Conservation (phyloP, 2,888 invertebrate species). For the Ormyrus nitidulus region DNA sequence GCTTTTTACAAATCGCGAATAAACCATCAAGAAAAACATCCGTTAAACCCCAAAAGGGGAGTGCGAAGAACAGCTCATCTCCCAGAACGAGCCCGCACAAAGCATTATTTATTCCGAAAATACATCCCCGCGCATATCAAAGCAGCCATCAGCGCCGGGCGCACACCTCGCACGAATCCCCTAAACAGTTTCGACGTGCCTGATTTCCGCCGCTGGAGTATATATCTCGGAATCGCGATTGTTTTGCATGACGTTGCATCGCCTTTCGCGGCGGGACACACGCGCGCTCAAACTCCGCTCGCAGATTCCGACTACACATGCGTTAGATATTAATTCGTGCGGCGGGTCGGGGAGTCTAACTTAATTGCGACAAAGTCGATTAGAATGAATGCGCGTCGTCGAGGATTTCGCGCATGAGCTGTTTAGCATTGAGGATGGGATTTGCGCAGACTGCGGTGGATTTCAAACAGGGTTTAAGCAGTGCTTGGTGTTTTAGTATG, state of each 20-base stretch:
- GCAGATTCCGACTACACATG: conserved; percentile 11
- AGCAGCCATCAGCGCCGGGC: neutral
- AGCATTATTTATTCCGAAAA: neutral
- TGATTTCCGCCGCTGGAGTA: conserved; percentile 13
- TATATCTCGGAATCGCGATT: conserved; percentile 7
- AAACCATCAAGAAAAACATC: no score
- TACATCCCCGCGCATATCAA: neutral
- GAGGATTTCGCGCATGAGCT: no score
- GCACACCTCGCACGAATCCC: conserved; percentile 16
- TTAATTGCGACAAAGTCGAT: conserved; percentile 30
- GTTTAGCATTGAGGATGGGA: no score
- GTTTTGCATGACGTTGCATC: conserved; percentile 16
- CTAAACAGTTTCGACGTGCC: conserved; percentile 29
- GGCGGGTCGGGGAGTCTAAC: conserved; percentile 3
- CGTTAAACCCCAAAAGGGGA: no score
- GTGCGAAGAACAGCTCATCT: no score
- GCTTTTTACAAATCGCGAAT: no score
- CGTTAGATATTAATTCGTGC: conserved; percentile 33
- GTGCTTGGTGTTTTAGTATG: no score
- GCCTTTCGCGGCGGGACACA: neutral
- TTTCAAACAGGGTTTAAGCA: no score
- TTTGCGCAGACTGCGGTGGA: no score
- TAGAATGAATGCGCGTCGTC: neutral
- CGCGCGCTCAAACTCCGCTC: neutral
- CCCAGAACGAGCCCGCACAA: neutral